Evolutionary conservation across 2,113 vertebrate species (phyloP).

Genomic region (Machaerirhynchus nigripectus): DNA sequence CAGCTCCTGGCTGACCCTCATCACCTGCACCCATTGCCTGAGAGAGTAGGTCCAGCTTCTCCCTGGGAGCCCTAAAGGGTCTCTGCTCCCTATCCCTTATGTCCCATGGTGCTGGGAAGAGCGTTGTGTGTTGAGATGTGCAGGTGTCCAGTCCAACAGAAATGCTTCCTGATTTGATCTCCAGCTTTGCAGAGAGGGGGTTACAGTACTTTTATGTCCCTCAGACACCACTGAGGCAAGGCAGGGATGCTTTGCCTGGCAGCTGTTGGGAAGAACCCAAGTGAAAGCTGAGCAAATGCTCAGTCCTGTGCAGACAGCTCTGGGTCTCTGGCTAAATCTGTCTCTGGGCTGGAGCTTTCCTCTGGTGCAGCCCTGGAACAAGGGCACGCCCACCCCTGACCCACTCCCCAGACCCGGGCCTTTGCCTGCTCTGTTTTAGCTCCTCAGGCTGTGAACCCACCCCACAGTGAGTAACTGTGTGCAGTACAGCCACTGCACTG

Average conservation of each 20-base stretch:
- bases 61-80: neutral
- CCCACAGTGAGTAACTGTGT: neutral
- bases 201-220: neutral
- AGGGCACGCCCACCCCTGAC: neutral
- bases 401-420: neutral
- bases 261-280: neutral
- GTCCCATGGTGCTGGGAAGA: neutral
- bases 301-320: neutral
- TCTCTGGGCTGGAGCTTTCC: neutral
- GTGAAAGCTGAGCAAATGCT: neutral
- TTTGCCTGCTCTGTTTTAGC: neutral
- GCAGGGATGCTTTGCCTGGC: neutral
- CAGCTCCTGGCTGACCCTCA: neutral
- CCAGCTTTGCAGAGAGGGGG: neutral
- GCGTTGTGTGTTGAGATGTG: neutral
- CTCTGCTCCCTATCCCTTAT: neutral
- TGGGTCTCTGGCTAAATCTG: neutral
- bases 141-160: neutral
- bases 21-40: neutral
- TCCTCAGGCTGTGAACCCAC: neutral
- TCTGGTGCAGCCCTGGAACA: neutral
- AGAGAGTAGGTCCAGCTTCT: neutral
- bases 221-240: neutral
- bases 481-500: neutral
- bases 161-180: neutral